A percentile compares a stretch with the other conserved stretches of the same genome.
phyloP scores from a whole-genome alignment of 2,113 vertebrate species.

The Todiramphus chloris region DNA sequence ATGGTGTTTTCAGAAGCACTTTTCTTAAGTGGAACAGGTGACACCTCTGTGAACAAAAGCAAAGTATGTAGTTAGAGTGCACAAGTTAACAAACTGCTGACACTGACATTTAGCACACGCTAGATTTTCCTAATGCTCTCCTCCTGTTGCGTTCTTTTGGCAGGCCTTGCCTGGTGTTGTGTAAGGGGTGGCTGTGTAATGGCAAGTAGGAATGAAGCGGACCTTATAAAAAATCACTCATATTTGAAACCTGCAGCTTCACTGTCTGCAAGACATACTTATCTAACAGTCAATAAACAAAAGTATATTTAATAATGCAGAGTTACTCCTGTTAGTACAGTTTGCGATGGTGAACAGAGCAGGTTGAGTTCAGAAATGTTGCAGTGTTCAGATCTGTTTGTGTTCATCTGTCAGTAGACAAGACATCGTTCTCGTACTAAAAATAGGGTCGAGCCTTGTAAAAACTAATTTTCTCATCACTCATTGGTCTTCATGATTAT shows the following conservation, averaged over 20 bases:
- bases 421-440: not conserved
- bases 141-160: not conserved
- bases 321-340: not conserved
- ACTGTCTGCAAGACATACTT: not conserved
- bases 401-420: not conserved
- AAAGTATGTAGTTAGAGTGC: not conserved
- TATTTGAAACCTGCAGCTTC: not conserved
- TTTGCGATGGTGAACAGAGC: not conserved
- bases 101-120: not conserved
- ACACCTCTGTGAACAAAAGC: conserved; percentile 53
- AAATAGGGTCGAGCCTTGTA: not conserved
- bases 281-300: not conserved
- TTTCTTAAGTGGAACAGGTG: conserved; percentile 66
- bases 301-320: not conserved
- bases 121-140: not conserved
- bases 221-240: not conserved
- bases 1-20: conserved; percentile 52
- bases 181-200: not conserved
- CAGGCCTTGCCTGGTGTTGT: not conserved
- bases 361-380: not conserved
- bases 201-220: not conserved
- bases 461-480: not conserved
- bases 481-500: not conserved
- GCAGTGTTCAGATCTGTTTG: not conserved
- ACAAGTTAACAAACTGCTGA: not conserved